Percentiles rank a stretch among this genome's conserved stretches.
phyloP scores from a whole-genome alignment of 2,113 vertebrate species.

The Rhinichthys klamathensis region DNA sequence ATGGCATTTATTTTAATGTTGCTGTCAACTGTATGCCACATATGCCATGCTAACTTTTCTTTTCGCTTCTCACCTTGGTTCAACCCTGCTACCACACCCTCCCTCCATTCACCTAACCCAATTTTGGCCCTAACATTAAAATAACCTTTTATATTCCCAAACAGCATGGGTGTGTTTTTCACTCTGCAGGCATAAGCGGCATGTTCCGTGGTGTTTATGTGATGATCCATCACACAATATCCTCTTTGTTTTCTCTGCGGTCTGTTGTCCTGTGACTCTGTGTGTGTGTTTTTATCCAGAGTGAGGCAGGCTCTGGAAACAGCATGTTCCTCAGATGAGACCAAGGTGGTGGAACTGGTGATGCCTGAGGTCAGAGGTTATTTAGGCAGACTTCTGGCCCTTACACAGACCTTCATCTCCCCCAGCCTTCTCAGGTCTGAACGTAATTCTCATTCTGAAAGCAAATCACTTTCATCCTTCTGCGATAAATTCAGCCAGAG shows the following conservation, averaged over 20 bases:
- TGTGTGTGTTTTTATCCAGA: slow-evolving; percentile 37
- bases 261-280: slow-evolving; percentile 49
- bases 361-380: slow-evolving; percentile 27
- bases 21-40: not conserved
- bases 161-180: slow-evolving; percentile 12
- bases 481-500: not conserved
- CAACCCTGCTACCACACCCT: not conserved
- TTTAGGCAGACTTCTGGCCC: slow-evolving; percentile 28
- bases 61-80: not conserved
- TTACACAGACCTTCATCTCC: slow-evolving; percentile 44
- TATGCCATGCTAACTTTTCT: no score
- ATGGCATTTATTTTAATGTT: not conserved
- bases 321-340: not conserved
- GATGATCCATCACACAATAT: slow-evolving; percentile 15
- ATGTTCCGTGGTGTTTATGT: slow-evolving; percentile 33
- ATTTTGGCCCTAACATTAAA: slow-evolving; percentile 37
- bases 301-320: slow-evolving; percentile 25
- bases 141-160: slow-evolving; percentile 39
- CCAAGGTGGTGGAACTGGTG: not conserved
- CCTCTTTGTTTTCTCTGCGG: slow-evolving; percentile 38
- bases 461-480: not conserved
- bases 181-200: slow-evolving; percentile 18
- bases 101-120: not conserved
- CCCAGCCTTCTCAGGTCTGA: slow-evolving; percentile 53
- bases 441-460: not conserved